Conservation (phyloP, 2,797 vertebrate species). For the Semaprochilodus insignis region DNA sequence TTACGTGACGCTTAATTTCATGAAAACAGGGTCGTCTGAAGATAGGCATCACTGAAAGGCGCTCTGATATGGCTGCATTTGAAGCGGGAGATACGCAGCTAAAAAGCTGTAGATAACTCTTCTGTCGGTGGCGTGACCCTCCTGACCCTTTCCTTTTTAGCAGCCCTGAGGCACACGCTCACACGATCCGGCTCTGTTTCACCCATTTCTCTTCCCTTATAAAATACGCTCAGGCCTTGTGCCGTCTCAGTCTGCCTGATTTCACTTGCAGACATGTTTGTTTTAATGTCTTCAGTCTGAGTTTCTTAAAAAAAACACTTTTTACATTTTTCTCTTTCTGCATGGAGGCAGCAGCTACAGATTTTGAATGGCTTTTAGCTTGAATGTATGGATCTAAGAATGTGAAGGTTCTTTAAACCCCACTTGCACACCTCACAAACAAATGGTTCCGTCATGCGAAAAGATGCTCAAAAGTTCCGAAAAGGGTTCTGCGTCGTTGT, state of each 20-base stretch:
- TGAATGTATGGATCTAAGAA: neutral
- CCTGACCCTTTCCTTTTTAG: constrained; percentile 33
- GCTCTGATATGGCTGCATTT: constrained; percentile 53
- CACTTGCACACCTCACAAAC: neutral
- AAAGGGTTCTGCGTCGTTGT: neutral
- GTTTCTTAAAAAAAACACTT: neutral
- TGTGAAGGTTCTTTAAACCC: neutral
- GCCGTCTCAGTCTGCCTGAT: neutral
- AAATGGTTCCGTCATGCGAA: neutral
- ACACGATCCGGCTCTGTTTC: constrained; percentile 36
- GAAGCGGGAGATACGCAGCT: constrained; percentile 60
- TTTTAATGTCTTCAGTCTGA: neutral
- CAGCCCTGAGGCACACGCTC: constrained; percentile 40
- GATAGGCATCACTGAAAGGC: constrained; percentile 75
- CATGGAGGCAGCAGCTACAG: neutral
- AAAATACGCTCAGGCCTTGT: constrained; percentile 4
- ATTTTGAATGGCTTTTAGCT: neutral
- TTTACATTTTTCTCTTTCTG: neutral
- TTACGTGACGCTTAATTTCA: constrained; percentile 77
- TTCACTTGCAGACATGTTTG: neutral
- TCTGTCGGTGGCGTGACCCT: constrained; percentile 54
- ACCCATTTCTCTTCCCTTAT: constrained; percentile 13
- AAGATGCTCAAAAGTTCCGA: neutral
- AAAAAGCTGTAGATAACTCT: constrained; percentile 65
- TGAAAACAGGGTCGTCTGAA: constrained; percentile 71